Conservation (phyloP, 2,888 invertebrate genomes). For the Acleris laterana region DNA sequence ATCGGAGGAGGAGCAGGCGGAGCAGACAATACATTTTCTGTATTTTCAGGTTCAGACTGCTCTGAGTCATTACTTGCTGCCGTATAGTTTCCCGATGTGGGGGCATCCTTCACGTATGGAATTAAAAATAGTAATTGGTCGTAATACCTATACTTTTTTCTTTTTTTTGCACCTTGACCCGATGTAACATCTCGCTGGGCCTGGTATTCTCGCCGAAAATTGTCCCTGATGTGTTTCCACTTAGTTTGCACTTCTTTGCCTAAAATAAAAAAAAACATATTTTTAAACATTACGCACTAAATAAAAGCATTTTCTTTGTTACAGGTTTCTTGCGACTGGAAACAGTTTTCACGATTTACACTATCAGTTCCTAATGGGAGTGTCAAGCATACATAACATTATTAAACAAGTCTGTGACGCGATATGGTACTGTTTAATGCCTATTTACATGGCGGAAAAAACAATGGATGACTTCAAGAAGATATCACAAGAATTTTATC, state of each 20-base stretch:
- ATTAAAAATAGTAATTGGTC: slow-evolving; percentile 6
- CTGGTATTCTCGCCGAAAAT: slow-evolving; percentile 5
- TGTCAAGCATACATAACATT: slow-evolving; percentile 39
- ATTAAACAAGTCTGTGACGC: slow-evolving; percentile 38
- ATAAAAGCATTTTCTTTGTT: slow-evolving; percentile 28
- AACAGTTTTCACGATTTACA: slow-evolving; percentile 39
- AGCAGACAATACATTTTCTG: slow-evolving; percentile 2
- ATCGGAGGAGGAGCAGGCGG: neutral
- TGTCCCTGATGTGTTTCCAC: slow-evolving; percentile 10
- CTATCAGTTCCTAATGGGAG: slow-evolving; percentile 36
- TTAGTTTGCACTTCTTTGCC: slow-evolving; percentile 11
- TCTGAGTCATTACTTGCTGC: neutral
- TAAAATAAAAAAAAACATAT: slow-evolving; percentile 11
- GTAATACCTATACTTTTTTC: neutral
- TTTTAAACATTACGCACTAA: neutral
- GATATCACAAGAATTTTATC: too few species aligned
- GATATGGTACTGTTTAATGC: slow-evolving; percentile 19
- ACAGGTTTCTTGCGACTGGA: slow-evolving; percentile 40
- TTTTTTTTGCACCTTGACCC: slow-evolving; percentile 2
- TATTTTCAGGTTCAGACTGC: slow-evolving; percentile 2
- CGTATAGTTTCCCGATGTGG: slow-evolving; percentile 10
- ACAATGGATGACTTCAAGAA: too few species aligned
- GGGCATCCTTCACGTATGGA: slow-evolving; percentile 7
- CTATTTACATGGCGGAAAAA: slow-evolving; percentile 39
- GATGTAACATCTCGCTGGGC: neutral